phyloP scores from a whole-genome alignment of 92 coral and sea anemone genomes.

The Meandrina meandrites region DNA sequence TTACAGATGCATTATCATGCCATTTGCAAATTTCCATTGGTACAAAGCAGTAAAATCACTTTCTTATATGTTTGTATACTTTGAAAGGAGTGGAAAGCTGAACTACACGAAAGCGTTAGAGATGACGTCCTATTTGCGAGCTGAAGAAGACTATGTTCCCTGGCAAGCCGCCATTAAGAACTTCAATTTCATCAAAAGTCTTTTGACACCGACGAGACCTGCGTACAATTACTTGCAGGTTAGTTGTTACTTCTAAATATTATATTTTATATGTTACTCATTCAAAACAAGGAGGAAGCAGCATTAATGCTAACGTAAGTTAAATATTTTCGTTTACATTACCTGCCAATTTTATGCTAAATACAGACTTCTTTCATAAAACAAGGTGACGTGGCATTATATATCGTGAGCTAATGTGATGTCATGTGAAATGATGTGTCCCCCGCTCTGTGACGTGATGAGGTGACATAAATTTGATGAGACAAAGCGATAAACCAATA shows the following conservation, averaged over 20 bases:
- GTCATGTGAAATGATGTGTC: background rate
- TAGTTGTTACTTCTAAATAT: background rate
- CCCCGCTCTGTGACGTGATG: background rate
- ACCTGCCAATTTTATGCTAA: background rate
- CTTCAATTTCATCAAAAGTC: constrained; percentile 26
- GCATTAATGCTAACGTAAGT: background rate
- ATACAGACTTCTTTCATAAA: background rate
- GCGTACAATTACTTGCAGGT: constrained; percentile 34
- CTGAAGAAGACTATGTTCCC: constrained; percentile 50
- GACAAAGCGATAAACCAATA: background rate
- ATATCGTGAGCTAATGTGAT: background rate
- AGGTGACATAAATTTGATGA: background rate
- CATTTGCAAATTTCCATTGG: no score
- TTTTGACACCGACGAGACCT: constrained; percentile 31
- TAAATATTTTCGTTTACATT: background rate
- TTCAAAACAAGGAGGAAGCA: background rate
- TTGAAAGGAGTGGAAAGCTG: constrained; percentile 36
- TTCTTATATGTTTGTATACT: background rate
- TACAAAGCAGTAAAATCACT: background rate
- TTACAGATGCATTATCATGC: no score
- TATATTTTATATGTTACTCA: background rate
- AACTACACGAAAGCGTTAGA: constrained; percentile 46
- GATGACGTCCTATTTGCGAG: constrained; percentile 27
- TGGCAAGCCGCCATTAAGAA: constrained; percentile 34
- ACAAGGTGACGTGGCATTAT: background rate